These are phyloP conservation scores for Zeugodacus cucurbitae DNA, from an alignment of 1,140 invertebrate species.

Conservation along the genomic window DNA sequence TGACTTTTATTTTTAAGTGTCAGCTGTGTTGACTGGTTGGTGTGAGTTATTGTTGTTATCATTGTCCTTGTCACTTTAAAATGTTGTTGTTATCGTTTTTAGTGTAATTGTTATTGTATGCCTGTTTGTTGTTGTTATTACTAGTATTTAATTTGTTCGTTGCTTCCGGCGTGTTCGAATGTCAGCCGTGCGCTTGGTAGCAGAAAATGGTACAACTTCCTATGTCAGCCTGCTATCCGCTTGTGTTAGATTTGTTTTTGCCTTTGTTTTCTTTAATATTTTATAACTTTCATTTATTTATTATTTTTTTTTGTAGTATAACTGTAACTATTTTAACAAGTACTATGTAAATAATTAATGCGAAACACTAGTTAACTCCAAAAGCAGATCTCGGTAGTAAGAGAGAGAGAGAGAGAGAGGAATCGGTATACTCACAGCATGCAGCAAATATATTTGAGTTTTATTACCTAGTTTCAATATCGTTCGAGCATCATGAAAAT, in stretches of 20 bases:
- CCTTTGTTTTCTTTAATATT: neutral
- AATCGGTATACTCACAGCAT: too few species aligned
- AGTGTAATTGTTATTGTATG: neutral
- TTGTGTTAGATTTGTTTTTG: neutral
- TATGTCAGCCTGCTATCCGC: neutral
- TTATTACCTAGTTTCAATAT: too few species aligned
- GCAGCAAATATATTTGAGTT: too few species aligned
- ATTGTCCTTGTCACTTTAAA: neutral
- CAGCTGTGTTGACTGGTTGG: conserved; percentile 13
- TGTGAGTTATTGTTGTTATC: conserved; percentile 7
- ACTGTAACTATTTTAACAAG: neutral
- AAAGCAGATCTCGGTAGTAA: neutral
- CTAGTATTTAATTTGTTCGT: conserved; percentile 9
- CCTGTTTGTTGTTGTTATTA: neutral
- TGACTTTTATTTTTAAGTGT: neutral
- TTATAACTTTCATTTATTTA: neutral
- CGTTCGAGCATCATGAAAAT: too few species aligned
- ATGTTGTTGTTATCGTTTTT: neutral
- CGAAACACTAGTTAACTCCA: neutral
- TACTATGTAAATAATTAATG: conserved; percentile 24
- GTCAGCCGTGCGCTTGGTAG: neutral
- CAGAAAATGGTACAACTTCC: neutral
- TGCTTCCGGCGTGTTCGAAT: conserved; percentile 7
- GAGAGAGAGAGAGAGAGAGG: too few species aligned
- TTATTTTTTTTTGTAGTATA: conserved; percentile 10